These are phyloP conservation scores for Diadema setosum DNA, from an alignment of 35 echinoderm and acorn worm genomes.

Conservation along the genomic window DNA sequence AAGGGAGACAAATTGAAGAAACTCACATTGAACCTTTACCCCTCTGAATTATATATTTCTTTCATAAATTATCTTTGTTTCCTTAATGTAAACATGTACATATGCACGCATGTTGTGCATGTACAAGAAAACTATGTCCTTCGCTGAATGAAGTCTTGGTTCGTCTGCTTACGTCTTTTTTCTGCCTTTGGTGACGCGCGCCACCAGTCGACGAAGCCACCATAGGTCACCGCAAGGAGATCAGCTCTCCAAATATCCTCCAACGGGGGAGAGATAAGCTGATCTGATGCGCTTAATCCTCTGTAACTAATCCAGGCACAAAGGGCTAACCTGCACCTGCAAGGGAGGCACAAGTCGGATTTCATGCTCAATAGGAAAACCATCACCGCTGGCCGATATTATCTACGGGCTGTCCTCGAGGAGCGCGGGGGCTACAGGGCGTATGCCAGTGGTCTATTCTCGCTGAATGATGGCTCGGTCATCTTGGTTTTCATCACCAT, in stretches of 20 bases:
- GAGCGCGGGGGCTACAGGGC: too few relatives aligned
- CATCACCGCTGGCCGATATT: too few relatives aligned
- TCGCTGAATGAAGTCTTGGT: too few relatives aligned
- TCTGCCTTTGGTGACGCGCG: not conserved
- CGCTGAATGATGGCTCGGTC: too few relatives aligned
- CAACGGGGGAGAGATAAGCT: not conserved
- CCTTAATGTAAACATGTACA: too few relatives aligned
- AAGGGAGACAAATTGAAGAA: too few relatives aligned
- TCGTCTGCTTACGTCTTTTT: not conserved
- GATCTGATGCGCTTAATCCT: not conserved
- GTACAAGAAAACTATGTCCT: not conserved
- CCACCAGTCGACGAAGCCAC: not conserved
- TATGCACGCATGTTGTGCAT: not conserved
- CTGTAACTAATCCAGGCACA: not conserved
- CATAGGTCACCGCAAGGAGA: not conserved
- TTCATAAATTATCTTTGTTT: too few relatives aligned
- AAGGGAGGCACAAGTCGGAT: not conserved
- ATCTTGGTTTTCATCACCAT: too few relatives aligned
- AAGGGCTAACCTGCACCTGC: not conserved
- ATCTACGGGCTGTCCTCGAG: too few relatives aligned
- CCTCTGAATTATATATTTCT: too few relatives aligned
- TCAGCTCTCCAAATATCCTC: not conserved
- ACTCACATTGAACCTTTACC: too few relatives aligned
- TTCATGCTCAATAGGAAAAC: not conserved
- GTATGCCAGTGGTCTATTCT: too few relatives aligned